Evolutionary conservation across 1,140 invertebrate species (phyloP).

Genomic region (Maconellicoccus hirsutus): DNA sequence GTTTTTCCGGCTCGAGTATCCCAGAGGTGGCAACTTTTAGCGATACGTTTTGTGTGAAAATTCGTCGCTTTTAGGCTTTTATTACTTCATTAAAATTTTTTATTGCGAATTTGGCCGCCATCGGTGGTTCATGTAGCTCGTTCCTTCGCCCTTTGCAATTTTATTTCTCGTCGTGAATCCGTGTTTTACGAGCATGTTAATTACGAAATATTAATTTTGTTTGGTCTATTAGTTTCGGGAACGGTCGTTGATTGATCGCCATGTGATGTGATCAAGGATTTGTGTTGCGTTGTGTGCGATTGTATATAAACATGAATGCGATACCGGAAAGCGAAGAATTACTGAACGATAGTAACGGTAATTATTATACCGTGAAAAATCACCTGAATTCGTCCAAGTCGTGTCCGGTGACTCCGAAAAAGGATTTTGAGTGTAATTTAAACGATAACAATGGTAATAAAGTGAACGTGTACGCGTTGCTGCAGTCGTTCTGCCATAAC

Average conservation of each 20-base stretch:
- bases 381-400: background rate
- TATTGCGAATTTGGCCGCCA: background rate
- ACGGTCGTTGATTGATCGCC: background rate
- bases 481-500: conserved; percentile 11
- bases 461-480: background rate
- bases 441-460: conserved; percentile 9
- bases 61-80: background rate
- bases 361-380: background rate
- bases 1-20: too few species aligned
- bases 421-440: background rate
- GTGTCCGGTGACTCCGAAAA: background rate
- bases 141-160: background rate
- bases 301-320: background rate
- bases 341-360: background rate
- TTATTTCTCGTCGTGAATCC: background rate
- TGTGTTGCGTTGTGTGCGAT: background rate
- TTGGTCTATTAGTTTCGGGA: background rate
- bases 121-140: background rate
- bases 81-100: conserved; percentile 10
- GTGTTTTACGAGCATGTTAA: background rate
- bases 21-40: background rate
- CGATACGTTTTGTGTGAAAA: background rate
- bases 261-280: background rate
- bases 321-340: conserved; percentile 2
- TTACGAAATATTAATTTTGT: background rate